These are phyloP conservation scores for Scaptomyza reducta DNA, from an alignment of 2,888 invertebrate genomes.

Conservation along the genomic window DNA sequence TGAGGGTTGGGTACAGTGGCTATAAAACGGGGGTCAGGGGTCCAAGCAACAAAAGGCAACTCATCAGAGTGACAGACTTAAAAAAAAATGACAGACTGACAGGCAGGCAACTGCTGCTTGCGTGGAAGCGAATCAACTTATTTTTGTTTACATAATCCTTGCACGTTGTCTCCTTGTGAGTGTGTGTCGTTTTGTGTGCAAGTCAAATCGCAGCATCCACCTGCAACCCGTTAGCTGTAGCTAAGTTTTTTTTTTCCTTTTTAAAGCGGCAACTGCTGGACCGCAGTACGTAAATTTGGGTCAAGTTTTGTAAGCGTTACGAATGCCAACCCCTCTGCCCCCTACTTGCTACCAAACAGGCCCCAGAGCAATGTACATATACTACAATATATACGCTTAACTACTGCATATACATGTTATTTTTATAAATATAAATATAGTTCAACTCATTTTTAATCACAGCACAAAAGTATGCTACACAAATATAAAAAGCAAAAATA, in stretches of 20 bases:
- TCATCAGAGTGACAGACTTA: slow-evolving; percentile 47
- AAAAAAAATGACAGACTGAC: slow-evolving; percentile 36
- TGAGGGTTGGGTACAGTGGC: not conserved
- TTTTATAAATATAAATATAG: slow-evolving; percentile 22
- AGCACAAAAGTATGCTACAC: slow-evolving; percentile 66
- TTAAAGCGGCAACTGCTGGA: slow-evolving; percentile 67
- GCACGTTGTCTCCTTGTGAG: slow-evolving; percentile 62
- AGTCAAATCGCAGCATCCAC: slow-evolving; percentile 51
- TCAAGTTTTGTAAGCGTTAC: slow-evolving; percentile 70
- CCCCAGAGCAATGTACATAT: not conserved
- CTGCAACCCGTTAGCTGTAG: slow-evolving; percentile 46
- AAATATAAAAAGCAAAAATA: slow-evolving; percentile 7
- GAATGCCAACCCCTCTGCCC: slow-evolving; percentile 25
- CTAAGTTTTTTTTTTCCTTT: no score
- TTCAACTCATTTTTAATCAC: slow-evolving; percentile 37
- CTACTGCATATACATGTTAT: slow-evolving; percentile 5
- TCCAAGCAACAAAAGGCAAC: slow-evolving; percentile 21
- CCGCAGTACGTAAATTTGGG: slow-evolving; percentile 75
- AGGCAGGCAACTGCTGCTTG: slow-evolving; percentile 27
- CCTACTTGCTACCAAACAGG: not conserved
- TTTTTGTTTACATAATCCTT: slow-evolving; percentile 80
- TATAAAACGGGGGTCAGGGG: slow-evolving; percentile 3
- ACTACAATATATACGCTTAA: not conserved
- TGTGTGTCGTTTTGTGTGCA: slow-evolving; percentile 22
- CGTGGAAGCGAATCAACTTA: slow-evolving; percentile 60